Conservation (phyloP, 1,140 invertebrate genomes). For the Pachyrhynchus sulphureomaculatus region DNA sequence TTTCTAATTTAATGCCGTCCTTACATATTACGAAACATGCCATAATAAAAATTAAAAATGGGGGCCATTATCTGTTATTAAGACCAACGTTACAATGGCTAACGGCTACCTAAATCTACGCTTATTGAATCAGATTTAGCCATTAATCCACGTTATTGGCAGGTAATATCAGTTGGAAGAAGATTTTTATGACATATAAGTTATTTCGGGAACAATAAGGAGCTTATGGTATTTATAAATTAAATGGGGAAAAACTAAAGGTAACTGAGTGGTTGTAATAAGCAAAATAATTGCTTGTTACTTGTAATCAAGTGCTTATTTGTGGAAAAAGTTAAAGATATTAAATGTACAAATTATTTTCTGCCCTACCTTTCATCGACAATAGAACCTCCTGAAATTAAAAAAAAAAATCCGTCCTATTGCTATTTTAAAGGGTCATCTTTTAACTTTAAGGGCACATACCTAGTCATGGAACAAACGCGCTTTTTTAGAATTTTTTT, state of each 20-base stretch:
- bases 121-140: slow-evolving; percentile 39
- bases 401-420: too few species aligned
- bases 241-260: neutral
- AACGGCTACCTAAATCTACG: slow-evolving; percentile 26
- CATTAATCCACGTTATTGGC: slow-evolving; percentile 45
- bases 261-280: neutral
- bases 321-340: too few species aligned
- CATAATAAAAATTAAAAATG: slow-evolving; percentile 32
- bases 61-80: slow-evolving; percentile 31
- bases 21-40: slow-evolving; percentile 5
- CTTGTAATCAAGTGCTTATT: too few species aligned
- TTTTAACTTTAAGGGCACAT: too few species aligned
- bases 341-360: too few species aligned
- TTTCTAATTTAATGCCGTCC: slow-evolving; percentile 19
- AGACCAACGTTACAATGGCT: slow-evolving; percentile 20
- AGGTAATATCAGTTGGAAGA: slow-evolving; percentile 39
- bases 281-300: too few species aligned
- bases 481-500: too few species aligned
- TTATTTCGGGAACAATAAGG: slow-evolving; percentile 30
- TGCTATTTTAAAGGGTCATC: too few species aligned
- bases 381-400: too few species aligned
- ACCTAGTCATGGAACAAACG: too few species aligned
- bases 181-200: slow-evolving; percentile 44
- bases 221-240: slow-evolving; percentile 3
- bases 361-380: too few species aligned